A percentile compares a stretch with the other conserved stretches of the same genome.
phyloP scores from a whole-genome alignment of 2,797 vertebrate species.

The Chiroxiphia lanceolata region DNA sequence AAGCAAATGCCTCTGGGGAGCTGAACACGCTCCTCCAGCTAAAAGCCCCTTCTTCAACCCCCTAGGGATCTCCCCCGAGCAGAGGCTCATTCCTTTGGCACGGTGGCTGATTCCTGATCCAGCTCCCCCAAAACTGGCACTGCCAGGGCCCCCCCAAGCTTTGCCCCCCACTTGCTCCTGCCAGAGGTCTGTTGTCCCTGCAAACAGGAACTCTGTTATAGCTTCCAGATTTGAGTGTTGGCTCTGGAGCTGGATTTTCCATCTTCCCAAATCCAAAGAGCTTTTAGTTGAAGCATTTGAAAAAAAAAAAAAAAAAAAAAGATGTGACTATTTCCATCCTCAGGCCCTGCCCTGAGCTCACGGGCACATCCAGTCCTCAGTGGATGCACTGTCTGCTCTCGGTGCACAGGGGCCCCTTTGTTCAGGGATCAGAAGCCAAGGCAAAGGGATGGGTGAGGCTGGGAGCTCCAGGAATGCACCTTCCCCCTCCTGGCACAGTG shows the following conservation, averaged over 20 bases:
- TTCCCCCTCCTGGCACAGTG: background rate
- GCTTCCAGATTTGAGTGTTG: constrained; percentile 24
- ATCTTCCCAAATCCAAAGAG: background rate
- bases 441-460: background rate
- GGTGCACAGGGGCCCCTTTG: constrained; percentile 5
- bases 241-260: background rate
- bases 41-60: background rate
- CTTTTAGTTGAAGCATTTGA: background rate
- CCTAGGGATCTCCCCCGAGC: background rate
- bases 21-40: background rate
- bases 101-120: accelerated
- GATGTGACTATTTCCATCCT: background rate
- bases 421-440: background rate
- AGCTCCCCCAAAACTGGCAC: background rate
- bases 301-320: background rate
- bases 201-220: background rate
- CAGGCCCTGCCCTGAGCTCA: background rate
- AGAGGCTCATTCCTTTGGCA: accelerated
- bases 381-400: background rate
- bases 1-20: background rate
- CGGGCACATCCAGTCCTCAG: background rate
- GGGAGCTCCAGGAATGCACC: background rate
- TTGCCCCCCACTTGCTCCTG: accelerated
- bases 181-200: background rate
- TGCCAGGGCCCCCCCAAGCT: background rate